Evolutionary conservation across 2,113 vertebrate species (phyloP).

Genomic region (Dipodomys spectabilis): DNA sequence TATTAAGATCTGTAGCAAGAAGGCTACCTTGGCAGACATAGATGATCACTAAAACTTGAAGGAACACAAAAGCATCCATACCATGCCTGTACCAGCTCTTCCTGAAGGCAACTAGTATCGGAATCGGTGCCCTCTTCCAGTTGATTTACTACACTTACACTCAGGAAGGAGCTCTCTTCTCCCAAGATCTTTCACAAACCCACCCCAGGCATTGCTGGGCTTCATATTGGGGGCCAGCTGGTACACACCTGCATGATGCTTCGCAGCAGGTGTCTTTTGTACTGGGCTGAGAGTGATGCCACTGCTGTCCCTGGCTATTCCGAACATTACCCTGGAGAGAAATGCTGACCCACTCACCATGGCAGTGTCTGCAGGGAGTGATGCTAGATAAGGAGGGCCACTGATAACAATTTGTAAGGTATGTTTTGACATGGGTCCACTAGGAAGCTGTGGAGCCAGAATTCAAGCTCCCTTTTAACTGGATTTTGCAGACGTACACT

Average conservation of each 20-base stretch:
- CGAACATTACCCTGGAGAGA: background rate
- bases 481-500: accelerated
- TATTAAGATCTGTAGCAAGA: background rate
- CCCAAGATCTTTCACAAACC: background rate
- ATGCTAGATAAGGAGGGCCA: background rate
- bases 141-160: background rate
- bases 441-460: background rate
- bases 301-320: background rate
- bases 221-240: background rate
- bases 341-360: background rate
- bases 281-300: background rate
- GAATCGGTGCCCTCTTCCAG: background rate
- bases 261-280: background rate
- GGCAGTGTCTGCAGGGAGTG: background rate
- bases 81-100: background rate
- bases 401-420: background rate
- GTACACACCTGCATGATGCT: background rate
- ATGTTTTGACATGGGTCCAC: background rate
- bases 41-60: background rate
- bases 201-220: no score
- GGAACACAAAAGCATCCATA: background rate
- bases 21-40: background rate
- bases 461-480: background rate
- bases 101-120: background rate
- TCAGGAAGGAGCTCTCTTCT: background rate